phyloP scores from a whole-genome alignment of 2,888 invertebrate genomes.

The Mantis religiosa region DNA sequence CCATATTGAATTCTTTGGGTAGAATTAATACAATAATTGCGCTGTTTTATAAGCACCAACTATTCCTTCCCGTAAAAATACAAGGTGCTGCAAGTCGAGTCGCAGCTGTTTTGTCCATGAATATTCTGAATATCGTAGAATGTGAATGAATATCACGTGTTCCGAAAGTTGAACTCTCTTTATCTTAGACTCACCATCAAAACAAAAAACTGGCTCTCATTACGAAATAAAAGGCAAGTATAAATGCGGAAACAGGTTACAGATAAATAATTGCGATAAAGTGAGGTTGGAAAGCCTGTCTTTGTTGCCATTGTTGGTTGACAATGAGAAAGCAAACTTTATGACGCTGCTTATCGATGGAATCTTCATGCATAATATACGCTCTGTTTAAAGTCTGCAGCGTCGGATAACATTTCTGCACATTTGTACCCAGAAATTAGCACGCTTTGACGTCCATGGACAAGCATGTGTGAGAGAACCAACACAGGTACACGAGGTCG shows the following conservation, averaged over 20 bases:
- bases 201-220: background rate
- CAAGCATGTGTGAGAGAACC: no score
- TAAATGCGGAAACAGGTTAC: background rate
- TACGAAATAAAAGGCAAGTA: background rate
- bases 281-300: background rate
- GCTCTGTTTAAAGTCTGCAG: background rate
- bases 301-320: no score
- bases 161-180: background rate
- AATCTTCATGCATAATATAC: background rate
- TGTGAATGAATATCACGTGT: background rate
- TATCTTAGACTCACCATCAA: background rate
- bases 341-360: background rate
- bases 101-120: background rate
- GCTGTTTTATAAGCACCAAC: no score
- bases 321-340: background rate
- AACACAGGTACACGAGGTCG: no score
- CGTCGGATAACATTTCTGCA: no score
- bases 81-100: background rate
- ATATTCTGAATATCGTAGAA: background rate
- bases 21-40: no score
- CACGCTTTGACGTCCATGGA: no score
- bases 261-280: slow-evolving; percentile 1
- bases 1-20: no score
- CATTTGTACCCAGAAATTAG: no score
- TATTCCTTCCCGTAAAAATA: background rate